These are phyloP conservation scores for Myotis daubentonii DNA, from an alignment of 2,797 vertebrate species.

Conservation along the genomic window DNA sequence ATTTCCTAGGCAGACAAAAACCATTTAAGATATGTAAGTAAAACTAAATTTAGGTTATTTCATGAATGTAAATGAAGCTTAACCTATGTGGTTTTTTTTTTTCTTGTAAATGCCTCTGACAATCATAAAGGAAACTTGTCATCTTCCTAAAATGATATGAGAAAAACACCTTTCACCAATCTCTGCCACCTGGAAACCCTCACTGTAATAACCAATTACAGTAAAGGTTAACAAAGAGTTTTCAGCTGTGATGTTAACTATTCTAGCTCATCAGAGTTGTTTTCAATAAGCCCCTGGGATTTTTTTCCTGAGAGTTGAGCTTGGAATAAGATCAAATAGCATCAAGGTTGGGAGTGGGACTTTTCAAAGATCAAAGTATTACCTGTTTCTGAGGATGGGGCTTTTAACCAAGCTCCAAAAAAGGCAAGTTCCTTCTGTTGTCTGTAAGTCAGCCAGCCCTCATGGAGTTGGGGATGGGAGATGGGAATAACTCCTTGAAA, in stretches of 20 bases:
- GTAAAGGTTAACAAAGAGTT: background rate
- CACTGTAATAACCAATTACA: background rate
- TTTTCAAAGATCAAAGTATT: conserved; percentile 17
- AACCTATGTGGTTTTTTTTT: background rate
- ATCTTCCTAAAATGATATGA: background rate
- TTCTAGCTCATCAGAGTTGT: background rate
- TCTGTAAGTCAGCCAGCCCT: background rate
- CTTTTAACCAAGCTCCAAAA: background rate
- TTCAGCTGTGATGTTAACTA: background rate
- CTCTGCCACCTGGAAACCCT: background rate
- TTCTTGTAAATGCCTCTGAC: background rate
- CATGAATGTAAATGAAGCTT: background rate
- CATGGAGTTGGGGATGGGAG: background rate
- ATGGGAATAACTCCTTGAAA: background rate
- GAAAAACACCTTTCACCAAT: background rate
- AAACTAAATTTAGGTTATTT: background rate
- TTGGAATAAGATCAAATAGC: background rate
- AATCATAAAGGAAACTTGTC: background rate
- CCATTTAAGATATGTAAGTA: background rate
- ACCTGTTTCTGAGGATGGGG: background rate
- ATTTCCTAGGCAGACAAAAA: background rate
- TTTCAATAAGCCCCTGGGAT: background rate
- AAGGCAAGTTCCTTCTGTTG: background rate
- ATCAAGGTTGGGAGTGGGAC: background rate
- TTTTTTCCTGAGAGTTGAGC: background rate